Percentiles rank a stretch among this genome's conserved stretches.
These are phyloP conservation scores for Nerophis ophidion DNA, from an alignment of 2,113 vertebrate species.

Conservation along the genomic window DNA sequence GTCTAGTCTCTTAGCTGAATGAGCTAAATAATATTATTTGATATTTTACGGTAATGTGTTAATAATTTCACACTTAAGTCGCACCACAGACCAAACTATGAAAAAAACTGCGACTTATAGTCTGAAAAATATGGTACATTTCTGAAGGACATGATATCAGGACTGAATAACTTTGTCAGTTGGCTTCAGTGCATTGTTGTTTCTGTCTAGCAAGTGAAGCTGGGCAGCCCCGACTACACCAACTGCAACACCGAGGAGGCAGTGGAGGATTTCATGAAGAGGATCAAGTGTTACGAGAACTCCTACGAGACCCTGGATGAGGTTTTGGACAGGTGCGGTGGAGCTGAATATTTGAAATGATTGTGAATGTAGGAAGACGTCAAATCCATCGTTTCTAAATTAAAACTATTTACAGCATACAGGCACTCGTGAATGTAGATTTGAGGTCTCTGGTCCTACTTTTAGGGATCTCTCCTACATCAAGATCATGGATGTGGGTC, in stretches of 20 bases:
- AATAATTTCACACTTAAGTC: no score
- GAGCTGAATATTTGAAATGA: not conserved
- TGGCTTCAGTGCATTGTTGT: not conserved
- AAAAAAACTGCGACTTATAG: no score
- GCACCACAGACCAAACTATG: no score
- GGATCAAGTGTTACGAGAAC: slow-evolving; percentile 95
- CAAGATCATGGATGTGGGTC: slow-evolving; percentile 97
- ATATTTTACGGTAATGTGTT: no score
- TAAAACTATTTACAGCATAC: not conserved
- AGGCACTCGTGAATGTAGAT: not conserved
- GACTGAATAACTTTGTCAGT: no score
- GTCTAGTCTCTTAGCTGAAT: no score
- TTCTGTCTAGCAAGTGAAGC: slow-evolving; percentile 87
- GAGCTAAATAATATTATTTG: no score
- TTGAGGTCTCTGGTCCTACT: not conserved
- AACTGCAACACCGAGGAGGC: slow-evolving; percentile 91
- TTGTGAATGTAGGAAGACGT: not conserved
- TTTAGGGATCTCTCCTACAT: slow-evolving; percentile 93
- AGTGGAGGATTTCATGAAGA: slow-evolving; percentile 93
- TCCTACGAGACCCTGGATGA: slow-evolving; percentile 90
- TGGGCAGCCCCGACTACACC: slow-evolving; percentile 92
- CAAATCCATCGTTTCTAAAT: no score
- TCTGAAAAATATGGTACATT: no score
- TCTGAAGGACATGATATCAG: not conserved
- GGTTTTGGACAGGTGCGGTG: slow-evolving; percentile 83